Conservation (phyloP, 2,113 vertebrate species). For the Leptodactylus fuscus region DNA sequence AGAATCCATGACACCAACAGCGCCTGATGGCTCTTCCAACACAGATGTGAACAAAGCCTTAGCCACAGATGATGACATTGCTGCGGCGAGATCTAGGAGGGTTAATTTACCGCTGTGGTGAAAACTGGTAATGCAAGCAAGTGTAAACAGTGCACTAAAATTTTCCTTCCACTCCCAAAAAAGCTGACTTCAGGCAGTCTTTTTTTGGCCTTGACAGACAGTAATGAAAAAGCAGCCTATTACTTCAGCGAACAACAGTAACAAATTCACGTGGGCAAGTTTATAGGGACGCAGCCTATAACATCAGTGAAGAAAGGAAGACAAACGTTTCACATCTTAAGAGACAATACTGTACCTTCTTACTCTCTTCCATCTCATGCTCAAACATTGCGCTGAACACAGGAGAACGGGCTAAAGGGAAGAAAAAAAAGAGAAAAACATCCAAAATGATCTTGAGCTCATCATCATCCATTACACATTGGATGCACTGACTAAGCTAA, state of each 20-base stretch:
- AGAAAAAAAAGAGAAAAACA: neutral
- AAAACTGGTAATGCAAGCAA: neutral
- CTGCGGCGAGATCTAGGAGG: too few relatives aligned
- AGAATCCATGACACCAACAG: too few relatives aligned
- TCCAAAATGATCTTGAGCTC: neutral
- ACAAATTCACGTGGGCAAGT: too few relatives aligned
- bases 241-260: too few relatives aligned
- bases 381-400: slow-evolving; percentile 94
- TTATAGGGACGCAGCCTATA: neutral
- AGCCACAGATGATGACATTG: too few relatives aligned
- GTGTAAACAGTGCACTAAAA: neutral
- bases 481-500: slow-evolving; percentile 45
- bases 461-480: slow-evolving; percentile 42
- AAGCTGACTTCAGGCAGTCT: too few relatives aligned
- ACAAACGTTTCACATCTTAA: neutral
- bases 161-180: neutral
- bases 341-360: slow-evolving; percentile 76
- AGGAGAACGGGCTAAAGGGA: slow-evolving; percentile 80
- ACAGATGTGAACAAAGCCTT: too few relatives aligned
- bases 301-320: neutral
- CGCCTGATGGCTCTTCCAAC: too few relatives aligned
- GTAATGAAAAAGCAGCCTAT: neutral
- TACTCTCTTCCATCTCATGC: slow-evolving; percentile 92
- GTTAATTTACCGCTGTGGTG: neutral
- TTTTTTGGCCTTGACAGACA: neutral